These are phyloP conservation scores for Carollia perspicillata DNA, from an alignment of 2,113 vertebrate species.

Conservation along the genomic window DNA sequence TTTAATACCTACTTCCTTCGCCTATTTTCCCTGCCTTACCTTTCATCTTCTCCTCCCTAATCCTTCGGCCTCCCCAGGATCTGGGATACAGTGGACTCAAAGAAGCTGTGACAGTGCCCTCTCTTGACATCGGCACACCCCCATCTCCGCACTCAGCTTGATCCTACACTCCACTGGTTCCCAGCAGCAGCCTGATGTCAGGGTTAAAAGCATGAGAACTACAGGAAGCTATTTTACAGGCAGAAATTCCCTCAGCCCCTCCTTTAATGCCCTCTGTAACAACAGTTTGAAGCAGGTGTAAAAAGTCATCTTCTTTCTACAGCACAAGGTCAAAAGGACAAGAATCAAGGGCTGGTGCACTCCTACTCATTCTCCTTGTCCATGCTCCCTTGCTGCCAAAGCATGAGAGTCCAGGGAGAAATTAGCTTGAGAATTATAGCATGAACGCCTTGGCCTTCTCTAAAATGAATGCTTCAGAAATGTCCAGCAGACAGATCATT, in stretches of 20 bases:
- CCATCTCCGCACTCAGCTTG: not conserved
- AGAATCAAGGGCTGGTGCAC: not conserved
- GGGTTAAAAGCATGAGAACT: constrained; percentile 20
- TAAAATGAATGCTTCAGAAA: constrained; percentile 44
- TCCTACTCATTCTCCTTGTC: not conserved
- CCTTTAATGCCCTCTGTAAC: not conserved
- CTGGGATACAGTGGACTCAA: not conserved
- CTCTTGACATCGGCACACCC: not conserved
- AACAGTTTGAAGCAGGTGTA: constrained; percentile 52
- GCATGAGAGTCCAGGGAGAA: constrained; percentile 13
- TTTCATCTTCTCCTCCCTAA: constrained; percentile 53
- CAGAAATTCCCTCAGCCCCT: not conserved
- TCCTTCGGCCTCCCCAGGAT: not conserved
- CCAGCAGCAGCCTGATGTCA: not conserved
- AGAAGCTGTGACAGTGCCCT: not conserved
- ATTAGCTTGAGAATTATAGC: constrained; percentile 58
- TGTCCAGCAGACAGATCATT: constrained; percentile 43
- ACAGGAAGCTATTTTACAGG: not conserved
- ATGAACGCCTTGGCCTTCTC: constrained; percentile 45
- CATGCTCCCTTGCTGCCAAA: not conserved
- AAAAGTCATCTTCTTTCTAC: constrained; percentile 39
- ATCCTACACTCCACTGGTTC: not conserved
- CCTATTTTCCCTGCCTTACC: constrained; percentile 1
- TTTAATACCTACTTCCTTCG: constrained; percentile 45
- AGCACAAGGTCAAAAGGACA: constrained; percentile 45